These are phyloP conservation scores for Myzus persicae DNA, from an alignment of 1,140 invertebrate species.

Conservation along the genomic window DNA sequence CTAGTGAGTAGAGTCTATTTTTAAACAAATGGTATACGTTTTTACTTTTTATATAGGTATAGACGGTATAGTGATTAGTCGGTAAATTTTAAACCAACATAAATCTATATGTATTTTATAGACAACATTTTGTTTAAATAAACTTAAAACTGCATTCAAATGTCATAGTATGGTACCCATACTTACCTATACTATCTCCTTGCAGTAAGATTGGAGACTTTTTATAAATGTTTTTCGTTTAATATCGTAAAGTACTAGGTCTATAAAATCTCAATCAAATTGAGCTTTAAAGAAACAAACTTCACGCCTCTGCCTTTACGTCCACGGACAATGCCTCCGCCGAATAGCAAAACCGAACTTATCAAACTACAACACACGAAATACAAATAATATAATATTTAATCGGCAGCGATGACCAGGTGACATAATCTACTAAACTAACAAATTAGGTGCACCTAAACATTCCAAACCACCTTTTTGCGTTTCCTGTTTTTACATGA, in stretches of 20 bases:
- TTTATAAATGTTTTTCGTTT: background rate
- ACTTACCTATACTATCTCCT: too few relatives aligned
- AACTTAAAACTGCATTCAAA: too few relatives aligned
- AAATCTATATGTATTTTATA: too few relatives aligned
- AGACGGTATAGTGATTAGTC: too few relatives aligned
- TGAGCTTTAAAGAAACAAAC: background rate
- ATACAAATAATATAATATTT: background rate
- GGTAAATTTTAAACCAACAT: too few relatives aligned
- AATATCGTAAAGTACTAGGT: background rate
- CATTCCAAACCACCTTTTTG: too few relatives aligned
- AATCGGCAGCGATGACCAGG: background rate
- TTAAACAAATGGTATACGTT: too few relatives aligned
- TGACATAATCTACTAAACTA: background rate
- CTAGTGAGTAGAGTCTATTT: too few relatives aligned
- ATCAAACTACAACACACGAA: background rate
- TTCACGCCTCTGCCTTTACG: background rate
- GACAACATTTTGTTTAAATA: too few relatives aligned
- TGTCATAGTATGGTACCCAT: too few relatives aligned
- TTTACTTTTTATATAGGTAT: too few relatives aligned
- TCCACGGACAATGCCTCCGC: background rate
- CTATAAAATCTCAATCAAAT: background rate
- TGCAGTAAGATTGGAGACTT: too few relatives aligned
- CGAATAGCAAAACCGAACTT: background rate
- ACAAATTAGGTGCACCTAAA: background rate
- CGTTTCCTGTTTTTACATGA: background rate